Percentiles rank a stretch among this genome's conserved stretches.
Conservation (phyloP, 2,113 vertebrate species). For the Okapia johnstoni region DNA sequence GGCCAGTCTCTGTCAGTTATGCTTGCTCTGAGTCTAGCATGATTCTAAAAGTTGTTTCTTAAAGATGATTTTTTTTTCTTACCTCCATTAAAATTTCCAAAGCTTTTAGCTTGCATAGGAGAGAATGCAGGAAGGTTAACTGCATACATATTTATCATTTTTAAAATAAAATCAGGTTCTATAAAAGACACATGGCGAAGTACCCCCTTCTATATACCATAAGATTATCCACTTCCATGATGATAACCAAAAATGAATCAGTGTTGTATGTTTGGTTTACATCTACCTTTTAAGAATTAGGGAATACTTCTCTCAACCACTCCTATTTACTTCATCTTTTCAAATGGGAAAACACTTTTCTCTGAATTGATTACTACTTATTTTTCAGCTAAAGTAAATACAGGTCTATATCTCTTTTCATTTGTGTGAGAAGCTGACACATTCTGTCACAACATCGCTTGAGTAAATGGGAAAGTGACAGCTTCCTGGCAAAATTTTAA, state of each 20-base stretch:
- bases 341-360: constrained; percentile 81
- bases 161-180: constrained; percentile 15
- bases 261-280: constrained; percentile 64
- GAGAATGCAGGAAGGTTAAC: background rate
- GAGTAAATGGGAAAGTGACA: constrained; percentile 86
- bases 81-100: background rate
- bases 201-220: constrained; percentile 14
- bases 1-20: background rate
- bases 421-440: constrained; percentile 84
- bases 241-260: constrained; percentile 56
- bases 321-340: constrained; percentile 80
- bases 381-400: constrained; percentile 87
- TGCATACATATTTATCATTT: background rate
- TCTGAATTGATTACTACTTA: constrained; percentile 85
- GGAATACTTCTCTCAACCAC: constrained; percentile 74
- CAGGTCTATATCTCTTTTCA: constrained; percentile 85
- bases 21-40: background rate
- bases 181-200: background rate
- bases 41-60: background rate
- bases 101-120: background rate
- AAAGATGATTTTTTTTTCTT: background rate
- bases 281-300: constrained; percentile 69
- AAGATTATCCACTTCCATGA: constrained; percentile 34
- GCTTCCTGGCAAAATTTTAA: constrained; percentile 86
- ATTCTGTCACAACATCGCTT: constrained; percentile 87